phyloP scores from a whole-genome alignment of 2,797 vertebrate genomes.

The Gila robusta region DNA sequence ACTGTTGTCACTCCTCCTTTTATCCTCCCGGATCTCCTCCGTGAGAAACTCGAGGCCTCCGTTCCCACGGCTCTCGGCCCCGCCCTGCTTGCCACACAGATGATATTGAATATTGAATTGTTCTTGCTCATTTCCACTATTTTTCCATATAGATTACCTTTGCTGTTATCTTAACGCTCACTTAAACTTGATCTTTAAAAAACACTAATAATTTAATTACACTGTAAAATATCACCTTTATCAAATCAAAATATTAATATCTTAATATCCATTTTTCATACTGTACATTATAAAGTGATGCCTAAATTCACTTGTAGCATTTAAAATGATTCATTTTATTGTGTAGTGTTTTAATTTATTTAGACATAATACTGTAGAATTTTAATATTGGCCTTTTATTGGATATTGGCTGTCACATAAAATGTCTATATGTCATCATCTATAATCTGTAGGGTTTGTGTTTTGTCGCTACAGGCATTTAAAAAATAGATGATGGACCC shows the following conservation, averaged over 20 bases:
- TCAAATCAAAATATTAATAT: background rate
- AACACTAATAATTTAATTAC: background rate
- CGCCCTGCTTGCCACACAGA: background rate
- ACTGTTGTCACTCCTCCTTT: too few relatives aligned
- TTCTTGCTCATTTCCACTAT: background rate
- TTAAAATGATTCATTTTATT: background rate
- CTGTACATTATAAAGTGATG: background rate
- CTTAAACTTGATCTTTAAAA: background rate
- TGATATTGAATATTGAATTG: background rate
- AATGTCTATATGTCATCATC: background rate
- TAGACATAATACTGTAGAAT: background rate
- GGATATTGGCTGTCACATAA: background rate
- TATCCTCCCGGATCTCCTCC: too few relatives aligned
- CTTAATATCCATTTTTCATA: background rate
- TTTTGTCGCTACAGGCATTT: constrained; percentile 3
- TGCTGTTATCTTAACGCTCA: background rate
- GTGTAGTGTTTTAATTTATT: background rate
- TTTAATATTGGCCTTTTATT: background rate
- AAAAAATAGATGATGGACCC: background rate
- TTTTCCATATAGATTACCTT: background rate
- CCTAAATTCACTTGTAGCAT: background rate
- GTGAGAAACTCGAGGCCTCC: too few relatives aligned
- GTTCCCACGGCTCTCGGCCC: too few relatives aligned
- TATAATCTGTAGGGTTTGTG: constrained; percentile 20
- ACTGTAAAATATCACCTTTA: background rate